A percentile compares a stretch with the other conserved stretches of the same genome.
phyloP scores from a whole-genome alignment of 2,888 invertebrate genomes.

The Drosophila lacicola region DNA sequence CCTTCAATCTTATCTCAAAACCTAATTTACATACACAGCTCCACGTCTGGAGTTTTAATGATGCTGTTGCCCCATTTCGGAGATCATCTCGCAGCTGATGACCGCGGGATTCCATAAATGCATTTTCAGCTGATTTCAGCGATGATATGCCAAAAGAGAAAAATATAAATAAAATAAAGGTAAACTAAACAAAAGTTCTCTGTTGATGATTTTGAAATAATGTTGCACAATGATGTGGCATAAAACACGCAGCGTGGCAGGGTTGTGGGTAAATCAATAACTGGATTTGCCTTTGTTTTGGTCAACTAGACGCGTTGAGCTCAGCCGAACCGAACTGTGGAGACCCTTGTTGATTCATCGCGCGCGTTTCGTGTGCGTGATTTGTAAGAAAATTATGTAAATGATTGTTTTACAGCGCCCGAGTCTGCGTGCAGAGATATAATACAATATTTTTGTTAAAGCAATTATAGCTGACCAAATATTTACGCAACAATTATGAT shows the following conservation, averaged over 20 bases:
- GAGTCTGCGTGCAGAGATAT: conserved; percentile 41
- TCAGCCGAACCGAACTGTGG: background rate
- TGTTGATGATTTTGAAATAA: conserved; percentile 66
- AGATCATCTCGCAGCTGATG: conserved; percentile 48
- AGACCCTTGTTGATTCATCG: conserved; percentile 19
- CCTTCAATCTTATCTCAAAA: conserved; percentile 36
- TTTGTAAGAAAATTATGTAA: conserved; percentile 78
- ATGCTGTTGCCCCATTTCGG: conserved; percentile 60
- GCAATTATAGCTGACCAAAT: conserved; percentile 79
- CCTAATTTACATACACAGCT: conserved; percentile 73
- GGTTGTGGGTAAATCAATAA: conserved; percentile 69
- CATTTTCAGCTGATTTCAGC: conserved; percentile 58
- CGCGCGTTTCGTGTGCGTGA: conserved; percentile 61
- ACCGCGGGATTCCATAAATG: conserved; percentile 34
- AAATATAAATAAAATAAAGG: conserved; percentile 15
- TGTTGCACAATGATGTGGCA: conserved; percentile 74
- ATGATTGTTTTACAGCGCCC: conserved; percentile 68
- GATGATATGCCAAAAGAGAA: conserved; percentile 66
- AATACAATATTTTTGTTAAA: conserved; percentile 67
- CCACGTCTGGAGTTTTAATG: conserved; percentile 57
- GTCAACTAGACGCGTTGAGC: conserved; percentile 18
- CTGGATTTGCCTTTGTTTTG: conserved; percentile 36
- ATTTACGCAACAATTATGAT: conserved; percentile 80
- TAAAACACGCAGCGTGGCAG: conserved; percentile 39
- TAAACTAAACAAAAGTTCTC: conserved; percentile 55